These are phyloP conservation scores for Chironex yamaguchii DNA, from an alignment of 30 jellyfish, hydroid and myxozoan species.

Conservation along the genomic window DNA sequence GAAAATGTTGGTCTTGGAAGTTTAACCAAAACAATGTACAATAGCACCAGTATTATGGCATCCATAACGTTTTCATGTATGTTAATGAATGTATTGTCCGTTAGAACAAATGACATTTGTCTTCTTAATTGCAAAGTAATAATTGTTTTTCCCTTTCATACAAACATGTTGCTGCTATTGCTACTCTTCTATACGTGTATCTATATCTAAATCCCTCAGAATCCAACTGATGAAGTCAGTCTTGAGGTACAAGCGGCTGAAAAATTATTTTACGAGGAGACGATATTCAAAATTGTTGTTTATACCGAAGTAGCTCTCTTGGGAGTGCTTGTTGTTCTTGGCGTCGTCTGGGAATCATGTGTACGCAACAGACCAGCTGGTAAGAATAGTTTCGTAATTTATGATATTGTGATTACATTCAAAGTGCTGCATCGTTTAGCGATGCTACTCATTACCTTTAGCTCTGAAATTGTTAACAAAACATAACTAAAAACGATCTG, in stretches of 20 bases:
- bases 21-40: no score
- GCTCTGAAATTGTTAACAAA: no score
- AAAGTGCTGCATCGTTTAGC: no score
- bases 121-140: background rate
- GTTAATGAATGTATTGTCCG: no score
- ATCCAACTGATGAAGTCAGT: constrained; percentile 91
- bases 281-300: constrained; percentile 73
- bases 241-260: constrained; percentile 92
- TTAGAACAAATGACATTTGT: no score
- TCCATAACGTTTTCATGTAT: no score
- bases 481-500: no score
- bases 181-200: background rate
- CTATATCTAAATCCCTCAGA: constrained; percentile 40
- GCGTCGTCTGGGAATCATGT: constrained; percentile 92
- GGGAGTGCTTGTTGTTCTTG: constrained; percentile 68
- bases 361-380: constrained; percentile 89
- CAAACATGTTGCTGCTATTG: background rate
- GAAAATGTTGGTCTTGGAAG: no score
- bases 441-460: no score
- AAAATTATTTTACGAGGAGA: constrained; percentile 86
- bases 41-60: no score
- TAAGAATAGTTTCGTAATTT: no score
- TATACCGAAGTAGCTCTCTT: constrained; percentile 83
- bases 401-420: no score
- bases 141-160: background rate